Percentiles rank a stretch among this genome's conserved stretches.
Evolutionary conservation across 37 sponge, comb jelly and placozoan genomes (phyloP).

Genomic region (Corticium candelabrum): DNA sequence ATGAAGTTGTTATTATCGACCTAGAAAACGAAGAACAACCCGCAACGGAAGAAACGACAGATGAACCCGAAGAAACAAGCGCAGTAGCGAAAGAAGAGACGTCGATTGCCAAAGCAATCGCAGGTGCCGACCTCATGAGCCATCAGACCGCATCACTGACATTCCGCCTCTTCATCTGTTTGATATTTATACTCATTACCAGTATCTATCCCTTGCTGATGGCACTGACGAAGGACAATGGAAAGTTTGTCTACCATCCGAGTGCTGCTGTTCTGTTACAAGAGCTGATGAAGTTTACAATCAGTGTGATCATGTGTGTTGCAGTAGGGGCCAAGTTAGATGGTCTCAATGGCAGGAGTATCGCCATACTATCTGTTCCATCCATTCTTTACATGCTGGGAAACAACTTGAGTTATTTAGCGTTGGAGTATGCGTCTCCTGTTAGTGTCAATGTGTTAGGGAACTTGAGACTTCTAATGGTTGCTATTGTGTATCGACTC

Average conservation of each 20-base stretch:
- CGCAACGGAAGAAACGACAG: neutral
- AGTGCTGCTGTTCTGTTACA: neutral
- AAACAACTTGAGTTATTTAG: neutral
- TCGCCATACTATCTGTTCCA: neutral
- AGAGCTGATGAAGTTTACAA: neutral
- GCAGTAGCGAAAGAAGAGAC: neutral
- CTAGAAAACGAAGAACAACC: neutral
- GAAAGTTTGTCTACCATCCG: neutral
- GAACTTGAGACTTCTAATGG: neutral
- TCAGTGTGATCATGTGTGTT: neutral
- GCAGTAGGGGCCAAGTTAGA: neutral
- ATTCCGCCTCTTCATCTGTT: neutral
- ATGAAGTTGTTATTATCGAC: no score
- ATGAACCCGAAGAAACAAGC: no score
- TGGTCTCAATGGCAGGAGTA: neutral
- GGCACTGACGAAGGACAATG: neutral
- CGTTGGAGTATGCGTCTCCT: neutral
- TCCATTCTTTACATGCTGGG: neutral
- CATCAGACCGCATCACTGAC: neutral
- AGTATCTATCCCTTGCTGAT: neutral
- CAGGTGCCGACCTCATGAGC: neutral
- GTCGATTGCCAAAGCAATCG: neutral
- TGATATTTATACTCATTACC: neutral
- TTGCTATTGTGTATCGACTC: neutral
- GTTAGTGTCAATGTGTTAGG: neutral